Evolutionary conservation across 1,140 invertebrate genomes (phyloP), one percentile per base, ranked within the genome.

Genomic region (Zaprionus ornatus): DNA sequence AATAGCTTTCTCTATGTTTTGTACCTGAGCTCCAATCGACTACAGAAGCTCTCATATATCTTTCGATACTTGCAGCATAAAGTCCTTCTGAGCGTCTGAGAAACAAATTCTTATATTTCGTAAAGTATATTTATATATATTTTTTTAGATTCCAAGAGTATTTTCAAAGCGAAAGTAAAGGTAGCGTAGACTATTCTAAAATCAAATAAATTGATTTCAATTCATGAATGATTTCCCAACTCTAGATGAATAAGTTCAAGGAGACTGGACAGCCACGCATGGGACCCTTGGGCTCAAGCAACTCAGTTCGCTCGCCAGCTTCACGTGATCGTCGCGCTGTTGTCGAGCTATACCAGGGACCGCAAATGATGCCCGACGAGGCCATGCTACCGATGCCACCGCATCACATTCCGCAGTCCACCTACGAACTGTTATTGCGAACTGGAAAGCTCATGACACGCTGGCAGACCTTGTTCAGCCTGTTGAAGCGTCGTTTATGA

Each of bases 351-450:
- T 74, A 82, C 17, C 42, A 19, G 1, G 79, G 64, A 2, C 23
- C 27, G 0, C 79, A 74, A 15, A 19, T 27, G 9, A 19, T 23
- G 13, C 50, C 64, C 0, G 65, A 82, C 4, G 79, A 74, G 6
- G 79, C 69, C 1, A 62, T 77, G 60, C 52, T 82, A 2, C 80
- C 80, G 3, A 77, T 77, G 80, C 80, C 80, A 23, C 80, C 80
- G 2, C 80, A 82, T 57, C 59, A 70, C 1, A 62, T 50, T 3
- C 3, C 7, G 0, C 45, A 42, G 15, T 54, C 45, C 1, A 23
- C 42, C 0, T 17, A 12, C 6, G 19, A 48, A 4, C 40, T 74
- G 4, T 13, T 70, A 17, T 27, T 55, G 37, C 15, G 21, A 10
- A 12, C 42, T 0, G 27, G 54, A 0, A 23, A 32, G 5, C 19